Evolutionary conservation across 2,797 vertebrate species (phyloP).

Genomic region (Halcyon smyrnensis): DNA sequence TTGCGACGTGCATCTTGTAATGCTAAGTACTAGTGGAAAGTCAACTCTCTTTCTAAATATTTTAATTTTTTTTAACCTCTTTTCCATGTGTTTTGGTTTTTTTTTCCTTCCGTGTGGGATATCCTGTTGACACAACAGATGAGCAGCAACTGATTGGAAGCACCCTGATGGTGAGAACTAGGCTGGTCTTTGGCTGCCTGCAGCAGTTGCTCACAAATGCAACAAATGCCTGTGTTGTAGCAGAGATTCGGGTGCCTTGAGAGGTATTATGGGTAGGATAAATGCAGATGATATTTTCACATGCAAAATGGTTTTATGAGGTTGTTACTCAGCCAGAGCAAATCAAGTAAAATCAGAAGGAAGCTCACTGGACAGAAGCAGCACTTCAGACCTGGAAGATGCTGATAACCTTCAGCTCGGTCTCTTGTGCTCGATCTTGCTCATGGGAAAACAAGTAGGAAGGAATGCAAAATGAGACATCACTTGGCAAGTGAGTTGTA

Average conservation of each 20-base stretch:
- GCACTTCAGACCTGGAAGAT: not conserved
- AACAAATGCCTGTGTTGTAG: fast-evolving
- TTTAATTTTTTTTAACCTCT: not conserved
- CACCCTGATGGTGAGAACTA: not conserved
- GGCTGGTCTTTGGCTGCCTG: not conserved
- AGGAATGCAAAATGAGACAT: not conserved
- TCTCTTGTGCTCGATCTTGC: fast-evolving
- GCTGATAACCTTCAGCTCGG: not conserved
- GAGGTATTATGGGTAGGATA: not conserved
- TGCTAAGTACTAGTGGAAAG: not conserved
- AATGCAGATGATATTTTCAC: not conserved
- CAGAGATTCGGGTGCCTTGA: not conserved
- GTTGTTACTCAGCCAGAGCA: not conserved
- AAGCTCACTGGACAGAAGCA: not conserved
- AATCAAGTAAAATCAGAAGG: not conserved
- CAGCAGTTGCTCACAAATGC: not conserved
- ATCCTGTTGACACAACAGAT: not conserved
- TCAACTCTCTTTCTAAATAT: not conserved
- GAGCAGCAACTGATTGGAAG: not conserved
- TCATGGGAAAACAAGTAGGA: not conserved
- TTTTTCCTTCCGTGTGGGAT: not conserved
- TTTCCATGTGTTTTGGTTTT: not conserved
- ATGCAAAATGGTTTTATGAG: not conserved
- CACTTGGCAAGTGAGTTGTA: not conserved
- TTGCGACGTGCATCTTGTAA: not conserved